phyloP scores from a whole-genome alignment of 2,797 vertebrate genomes.

The Thunnus albacares region DNA sequence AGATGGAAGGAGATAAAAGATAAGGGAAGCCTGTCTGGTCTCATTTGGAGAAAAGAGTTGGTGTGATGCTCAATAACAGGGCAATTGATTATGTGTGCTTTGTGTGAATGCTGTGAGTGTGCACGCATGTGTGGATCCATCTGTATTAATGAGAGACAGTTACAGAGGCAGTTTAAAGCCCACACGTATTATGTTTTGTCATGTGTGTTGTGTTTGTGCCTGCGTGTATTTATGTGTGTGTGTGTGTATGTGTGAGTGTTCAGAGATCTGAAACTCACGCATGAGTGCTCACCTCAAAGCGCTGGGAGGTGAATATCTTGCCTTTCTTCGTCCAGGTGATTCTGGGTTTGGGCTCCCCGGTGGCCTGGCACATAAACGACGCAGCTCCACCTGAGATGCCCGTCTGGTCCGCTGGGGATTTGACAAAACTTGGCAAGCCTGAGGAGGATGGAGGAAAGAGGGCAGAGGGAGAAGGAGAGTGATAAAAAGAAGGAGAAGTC shows the following conservation, averaged over 20 bases:
- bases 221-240: not conserved
- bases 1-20: constrained; percentile 77
- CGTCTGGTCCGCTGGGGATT: constrained; percentile 97
- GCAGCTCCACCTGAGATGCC: constrained; percentile 98
- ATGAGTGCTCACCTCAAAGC: constrained; percentile 90
- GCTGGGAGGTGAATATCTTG: constrained; percentile 99
- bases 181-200: constrained; percentile 10
- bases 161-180: constrained; percentile 18
- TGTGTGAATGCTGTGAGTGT: constrained; percentile 17
- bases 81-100: constrained; percentile 52
- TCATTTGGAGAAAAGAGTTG: constrained; percentile 47
- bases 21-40: constrained; percentile 67
- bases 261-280: constrained; percentile 34
- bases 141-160: constrained; percentile 42
- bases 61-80: constrained; percentile 66
- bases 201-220: constrained; percentile 5
- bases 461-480: constrained; percentile 11
- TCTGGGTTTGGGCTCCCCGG: constrained; percentile 95
- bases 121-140: constrained; percentile 21
- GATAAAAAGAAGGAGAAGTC: constrained; percentile 24
- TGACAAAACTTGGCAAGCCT: constrained; percentile 95
- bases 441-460: constrained; percentile 55
- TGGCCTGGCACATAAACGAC: constrained; percentile 97
- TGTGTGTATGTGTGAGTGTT: constrained; percentile 14
- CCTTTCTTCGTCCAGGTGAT: constrained; percentile 99